Base-by-base conservation (phyloP, 2,797 vertebrate species). In the Melanotaenia boesemani region DNA sequence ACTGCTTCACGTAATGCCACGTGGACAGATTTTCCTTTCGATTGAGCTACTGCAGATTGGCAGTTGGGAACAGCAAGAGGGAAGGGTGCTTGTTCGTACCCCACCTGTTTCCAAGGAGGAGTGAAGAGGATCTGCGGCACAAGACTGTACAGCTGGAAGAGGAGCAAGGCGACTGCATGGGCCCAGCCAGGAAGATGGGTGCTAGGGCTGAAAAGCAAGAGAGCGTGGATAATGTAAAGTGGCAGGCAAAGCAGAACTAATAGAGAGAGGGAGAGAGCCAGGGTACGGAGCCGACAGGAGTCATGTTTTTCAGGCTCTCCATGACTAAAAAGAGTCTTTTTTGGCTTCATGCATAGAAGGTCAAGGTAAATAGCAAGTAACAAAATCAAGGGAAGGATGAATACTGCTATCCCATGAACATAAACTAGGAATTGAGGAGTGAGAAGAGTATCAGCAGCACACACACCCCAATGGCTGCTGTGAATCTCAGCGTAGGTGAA, bases 181-280 rank as follows among this genome's bases (percentile, higher is more conserved):
- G 75, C 74, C 89, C 93, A 93, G n/a, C 54, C n/a, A 0, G 93
- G 94, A 24, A 88, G 79, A 9, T 34, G 50, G 63, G 86, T 87
- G 7, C 57, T 63, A 0, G 92, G 91, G 48, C 81, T 77, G 56
- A 93, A 92, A 46, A 95, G 91, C 65, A 74, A 63, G 37, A 95
- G 70, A 55, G 77, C 79, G n/a, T 95, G 93, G 67, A 91, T 81
- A 54, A 94, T 82, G 39, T 96, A 94, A 44, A 94, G 44, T 0
- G 95, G 95, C 57, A 95, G 80, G 77, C 94, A 96, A 59, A 95
- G 88, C 28, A 95, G 41, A 70, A 95, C 84, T 77, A 96, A 93
- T 46, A 96, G 87, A 15, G 88, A 93, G 5, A 96, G 85, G 12
- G 95, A 92, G 59, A 95, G 77, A 22, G 89, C 77, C 59, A 96